These are phyloP conservation scores for Synodontis membranacea DNA, from an alignment of 2,113 vertebrate genomes.

Conservation along the genomic window DNA sequence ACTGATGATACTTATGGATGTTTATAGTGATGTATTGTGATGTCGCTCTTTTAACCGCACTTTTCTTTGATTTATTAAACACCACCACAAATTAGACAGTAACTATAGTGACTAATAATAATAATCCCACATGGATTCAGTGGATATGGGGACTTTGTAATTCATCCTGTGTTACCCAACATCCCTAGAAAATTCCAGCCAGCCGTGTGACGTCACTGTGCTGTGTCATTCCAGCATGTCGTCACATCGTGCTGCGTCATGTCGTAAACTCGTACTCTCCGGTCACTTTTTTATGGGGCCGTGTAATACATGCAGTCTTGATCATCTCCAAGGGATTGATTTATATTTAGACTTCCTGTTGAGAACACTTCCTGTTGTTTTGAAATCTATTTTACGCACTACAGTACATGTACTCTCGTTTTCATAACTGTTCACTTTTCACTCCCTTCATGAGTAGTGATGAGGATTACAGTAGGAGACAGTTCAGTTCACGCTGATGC, in stretches of 20 bases:
- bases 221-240: not conserved
- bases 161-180: not conserved
- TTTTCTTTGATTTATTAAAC: not conserved
- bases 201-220: no score
- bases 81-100: not conserved
- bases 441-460: not conserved
- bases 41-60: not conserved
- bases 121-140: not conserved
- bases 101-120: not conserved
- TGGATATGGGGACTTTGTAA: not conserved
- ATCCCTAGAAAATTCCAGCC: not conserved
- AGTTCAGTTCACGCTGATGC: not conserved
- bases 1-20: not conserved
- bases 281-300: not conserved
- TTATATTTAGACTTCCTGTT: slow-evolving; percentile 3
- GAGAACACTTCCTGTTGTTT: no score
- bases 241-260: not conserved
- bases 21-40: not conserved
- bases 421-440: not conserved
- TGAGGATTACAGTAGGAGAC: not conserved
- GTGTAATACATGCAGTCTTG: not conserved
- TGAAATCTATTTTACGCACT: no score
- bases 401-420: not conserved
- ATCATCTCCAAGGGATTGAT: not conserved
- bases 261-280: not conserved